A percentile compares a stretch with the other conserved stretches of the same genome.
Evolutionary conservation across 2,888 invertebrate species (phyloP).

Genomic region (Aphrophora alni): DNA sequence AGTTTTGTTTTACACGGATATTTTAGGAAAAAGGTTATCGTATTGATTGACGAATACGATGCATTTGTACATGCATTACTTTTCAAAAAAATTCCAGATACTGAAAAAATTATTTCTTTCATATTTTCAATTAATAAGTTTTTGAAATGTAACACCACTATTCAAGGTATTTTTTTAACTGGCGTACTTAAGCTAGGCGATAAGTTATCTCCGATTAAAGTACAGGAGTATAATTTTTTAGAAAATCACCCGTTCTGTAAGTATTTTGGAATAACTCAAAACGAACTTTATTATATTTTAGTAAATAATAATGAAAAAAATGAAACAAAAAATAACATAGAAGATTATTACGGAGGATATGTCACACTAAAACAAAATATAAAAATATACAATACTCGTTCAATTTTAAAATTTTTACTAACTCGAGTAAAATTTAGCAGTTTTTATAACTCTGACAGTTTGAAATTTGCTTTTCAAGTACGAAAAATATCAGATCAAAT

Average conservation of each 20-base stretch:
- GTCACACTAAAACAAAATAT: not conserved
- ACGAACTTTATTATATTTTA: not conserved
- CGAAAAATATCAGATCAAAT: not conserved
- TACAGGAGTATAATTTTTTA: not conserved
- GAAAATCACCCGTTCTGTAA: not conserved
- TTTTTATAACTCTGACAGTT: not conserved
- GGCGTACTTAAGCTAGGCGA: not conserved
- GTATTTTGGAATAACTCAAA: not conserved
- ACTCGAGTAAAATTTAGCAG: not conserved
- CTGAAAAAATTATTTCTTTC: not conserved
- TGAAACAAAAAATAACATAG: not conserved
- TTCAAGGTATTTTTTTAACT: not conserved
- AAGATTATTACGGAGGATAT: not conserved
- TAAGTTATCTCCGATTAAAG: not conserved
- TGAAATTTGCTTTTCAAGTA: not conserved
- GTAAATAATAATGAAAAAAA: not conserved
- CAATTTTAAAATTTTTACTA: not conserved
- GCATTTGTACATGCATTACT: not conserved
- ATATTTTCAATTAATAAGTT: not conserved
- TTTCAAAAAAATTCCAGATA: not conserved
- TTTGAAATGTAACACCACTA: not conserved
- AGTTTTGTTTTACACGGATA: not conserved
- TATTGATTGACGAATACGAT: not conserved
- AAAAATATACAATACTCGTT: not conserved
- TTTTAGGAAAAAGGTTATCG: not conserved